Conservation (phyloP, 2,888 invertebrate species). For the Sericinus montela region DNA sequence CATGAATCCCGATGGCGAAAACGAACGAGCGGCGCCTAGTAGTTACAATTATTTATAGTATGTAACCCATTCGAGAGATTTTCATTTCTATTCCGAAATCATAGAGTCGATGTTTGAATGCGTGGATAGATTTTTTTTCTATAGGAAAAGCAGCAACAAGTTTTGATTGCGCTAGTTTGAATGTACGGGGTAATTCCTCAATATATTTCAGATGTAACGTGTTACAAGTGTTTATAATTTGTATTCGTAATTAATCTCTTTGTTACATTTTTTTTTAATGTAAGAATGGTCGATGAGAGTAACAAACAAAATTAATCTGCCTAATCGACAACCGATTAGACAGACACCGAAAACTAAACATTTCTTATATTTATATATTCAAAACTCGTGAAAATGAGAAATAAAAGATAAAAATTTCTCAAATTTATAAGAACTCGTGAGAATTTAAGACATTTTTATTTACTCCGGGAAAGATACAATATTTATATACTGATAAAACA, state of each 20-base stretch:
- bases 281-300: too few relatives aligned
- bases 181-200: not conserved
- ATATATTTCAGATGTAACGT: not conserved
- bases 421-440: too few relatives aligned
- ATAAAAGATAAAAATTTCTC: too few relatives aligned
- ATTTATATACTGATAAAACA: too few relatives aligned
- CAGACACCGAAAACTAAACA: too few relatives aligned
- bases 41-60: slow-evolving; percentile 2
- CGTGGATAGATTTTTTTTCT: not conserved
- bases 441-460: too few relatives aligned
- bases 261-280: too few relatives aligned
- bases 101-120: not conserved
- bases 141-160: slow-evolving; percentile 3
- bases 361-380: too few relatives aligned
- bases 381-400: too few relatives aligned
- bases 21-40: not conserved
- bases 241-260: not conserved
- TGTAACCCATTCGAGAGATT: not conserved
- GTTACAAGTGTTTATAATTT: not conserved
- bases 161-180: slow-evolving; percentile 1
- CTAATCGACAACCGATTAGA: too few relatives aligned
- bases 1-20: not conserved
- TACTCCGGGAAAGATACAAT: too few relatives aligned
- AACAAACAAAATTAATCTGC: too few relatives aligned
- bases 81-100: not conserved